Percentiles rank a stretch among this genome's conserved stretches.
Conservation (phyloP, 1,140 invertebrate genomes). For the Drosophila erecta region DNA sequence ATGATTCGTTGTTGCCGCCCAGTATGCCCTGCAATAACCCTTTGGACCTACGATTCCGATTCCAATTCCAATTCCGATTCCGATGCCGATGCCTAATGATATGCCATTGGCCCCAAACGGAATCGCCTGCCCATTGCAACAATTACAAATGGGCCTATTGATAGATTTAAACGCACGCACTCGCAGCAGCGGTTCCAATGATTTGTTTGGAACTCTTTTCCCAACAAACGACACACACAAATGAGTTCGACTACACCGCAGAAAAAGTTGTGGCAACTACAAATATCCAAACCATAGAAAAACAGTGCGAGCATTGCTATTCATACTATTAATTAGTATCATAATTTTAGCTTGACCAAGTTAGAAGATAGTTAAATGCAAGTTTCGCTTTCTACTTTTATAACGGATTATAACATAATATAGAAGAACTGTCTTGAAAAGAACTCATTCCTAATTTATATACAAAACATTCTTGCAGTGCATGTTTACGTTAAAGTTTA, state of each 20-base stretch:
- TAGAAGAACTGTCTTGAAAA: too few species aligned
- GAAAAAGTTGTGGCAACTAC: background rate
- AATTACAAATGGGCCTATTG: constrained; percentile 69
- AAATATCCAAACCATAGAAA: background rate
- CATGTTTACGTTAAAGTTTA: constrained; percentile 7
- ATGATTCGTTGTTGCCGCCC: constrained; percentile 54
- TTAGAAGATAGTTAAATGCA: too few species aligned
- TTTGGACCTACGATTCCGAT: background rate
- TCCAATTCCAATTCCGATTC: constrained; percentile 1
- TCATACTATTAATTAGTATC: too few species aligned
- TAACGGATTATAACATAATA: too few species aligned
- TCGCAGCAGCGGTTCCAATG: constrained; percentile 37
- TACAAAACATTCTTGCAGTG: constrained; percentile 1
- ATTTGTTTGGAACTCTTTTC: constrained; percentile 54
- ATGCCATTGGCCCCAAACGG: constrained; percentile 1
- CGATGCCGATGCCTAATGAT: constrained; percentile 18
- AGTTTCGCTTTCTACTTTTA: too few species aligned
- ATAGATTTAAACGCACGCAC: constrained; percentile 63
- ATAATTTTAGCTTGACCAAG: too few species aligned
- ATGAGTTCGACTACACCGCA: background rate
- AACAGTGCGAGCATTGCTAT: too few species aligned
- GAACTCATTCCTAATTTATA: too few species aligned
- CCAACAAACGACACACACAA: constrained; percentile 5
- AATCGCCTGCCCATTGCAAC: constrained; percentile 24
- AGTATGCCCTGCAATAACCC: constrained; percentile 2